Evolutionary conservation across 2,797 vertebrate species (phyloP).

Genomic region (Psittacula echo): DNA sequence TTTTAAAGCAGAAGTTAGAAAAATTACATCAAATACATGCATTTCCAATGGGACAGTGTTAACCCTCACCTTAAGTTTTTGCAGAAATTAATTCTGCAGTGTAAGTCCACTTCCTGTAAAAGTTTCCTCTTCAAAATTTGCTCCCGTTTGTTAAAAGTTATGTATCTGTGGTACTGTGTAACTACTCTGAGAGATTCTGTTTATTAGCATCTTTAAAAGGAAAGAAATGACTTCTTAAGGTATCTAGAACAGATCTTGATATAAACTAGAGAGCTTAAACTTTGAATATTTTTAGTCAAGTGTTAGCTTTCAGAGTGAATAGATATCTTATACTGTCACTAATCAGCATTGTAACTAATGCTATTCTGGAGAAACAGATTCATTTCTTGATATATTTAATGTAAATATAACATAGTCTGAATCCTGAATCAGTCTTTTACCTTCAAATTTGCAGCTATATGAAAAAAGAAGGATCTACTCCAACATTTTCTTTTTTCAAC

Average conservation of each 20-base stretch:
- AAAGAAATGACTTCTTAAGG: not conserved
- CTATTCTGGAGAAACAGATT: not conserved
- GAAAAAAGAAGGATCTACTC: not conserved
- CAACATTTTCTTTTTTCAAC: not conserved
- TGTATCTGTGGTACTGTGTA: not conserved
- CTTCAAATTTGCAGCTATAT: not conserved
- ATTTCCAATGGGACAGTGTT: not conserved
- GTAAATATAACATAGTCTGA: not conserved
- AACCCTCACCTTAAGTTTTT: fast-evolving
- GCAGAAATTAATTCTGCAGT: not conserved
- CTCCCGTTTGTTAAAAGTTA: not conserved
- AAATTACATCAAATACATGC: not conserved
- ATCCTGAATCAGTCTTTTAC: not conserved
- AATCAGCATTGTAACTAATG: not conserved
- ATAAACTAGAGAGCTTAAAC: not conserved
- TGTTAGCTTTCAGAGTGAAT: not conserved
- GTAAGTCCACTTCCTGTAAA: not conserved
- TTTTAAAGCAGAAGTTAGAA: not conserved
- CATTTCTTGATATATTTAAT: not conserved
- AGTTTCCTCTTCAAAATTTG: not conserved
- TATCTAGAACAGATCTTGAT: not conserved
- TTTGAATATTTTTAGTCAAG: not conserved
- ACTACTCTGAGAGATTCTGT: not conserved
- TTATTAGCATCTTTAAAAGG: not conserved
- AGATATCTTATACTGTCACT: not conserved